Base-by-base conservation (phyloP, 2,113 vertebrate genomes). In the Progne subis region DNA sequence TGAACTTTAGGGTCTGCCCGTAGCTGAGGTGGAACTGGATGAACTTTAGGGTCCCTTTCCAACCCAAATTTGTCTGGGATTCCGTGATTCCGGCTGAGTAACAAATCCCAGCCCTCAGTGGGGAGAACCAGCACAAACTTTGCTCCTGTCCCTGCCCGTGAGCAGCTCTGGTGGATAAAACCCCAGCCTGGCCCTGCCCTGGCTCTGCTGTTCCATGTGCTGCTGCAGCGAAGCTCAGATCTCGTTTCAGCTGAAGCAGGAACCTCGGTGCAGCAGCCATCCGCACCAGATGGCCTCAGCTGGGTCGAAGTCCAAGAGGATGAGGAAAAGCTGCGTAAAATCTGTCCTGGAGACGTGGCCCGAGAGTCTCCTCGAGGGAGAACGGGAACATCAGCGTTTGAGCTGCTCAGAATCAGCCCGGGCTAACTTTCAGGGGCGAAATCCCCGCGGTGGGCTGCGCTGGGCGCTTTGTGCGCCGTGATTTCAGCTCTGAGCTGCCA, bases 401-500 rank as follows among this genome's bases (percentile, higher is more conserved):
- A 43, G 3, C 19, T 68, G 77, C 79, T 61, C 13, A 3, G 19
- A 56, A n/a, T 34, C 32, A 56, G 55, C 23, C 63, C 6, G 46
- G n/a, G 26, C 6, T 15, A 1, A 28, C 6, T 61, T 75, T 26
- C n/a, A 31, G 74, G 61, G n/a, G 44, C 1, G 15, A 44, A n/a
- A 41, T 8, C 10, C 26, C 18, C 8, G 1, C 2, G 10, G 4
- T 5, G 20, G 3, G 6, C 0, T 9, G 65, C 5, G 74, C 6
- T 11, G 34, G 14, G 47, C 26, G 2, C 34, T 28, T 46, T 53
- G n/a, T 21, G 7, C 0, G 0, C 15, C 3, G 7, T 6, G 47
- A 5, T 81, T 26, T 17, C 43, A 26, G 78, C 53, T 59, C 31
- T 6, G 75, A 8, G 31, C 28, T 1, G 28, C 21, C 47, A 52